These are phyloP conservation scores for Drosophila baimaii DNA, from an alignment of 1,140 invertebrate species.

Conservation along the genomic window DNA sequence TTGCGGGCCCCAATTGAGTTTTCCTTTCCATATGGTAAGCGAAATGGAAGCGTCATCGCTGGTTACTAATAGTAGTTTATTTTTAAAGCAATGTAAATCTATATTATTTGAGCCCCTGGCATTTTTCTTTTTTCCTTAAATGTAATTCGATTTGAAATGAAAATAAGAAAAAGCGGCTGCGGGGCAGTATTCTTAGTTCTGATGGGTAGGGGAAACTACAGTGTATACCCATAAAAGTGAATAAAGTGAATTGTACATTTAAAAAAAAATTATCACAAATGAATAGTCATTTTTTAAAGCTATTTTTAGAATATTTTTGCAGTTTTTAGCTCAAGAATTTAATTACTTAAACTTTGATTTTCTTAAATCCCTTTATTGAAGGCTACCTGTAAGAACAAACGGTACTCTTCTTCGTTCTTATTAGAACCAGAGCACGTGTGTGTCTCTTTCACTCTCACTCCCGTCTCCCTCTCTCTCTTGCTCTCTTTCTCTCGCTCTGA, in stretches of 20 bases:
- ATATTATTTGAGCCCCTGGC: slow-evolving; percentile 4
- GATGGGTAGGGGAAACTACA: background rate
- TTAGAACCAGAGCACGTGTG: slow-evolving; percentile 30
- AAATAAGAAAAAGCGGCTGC: background rate
- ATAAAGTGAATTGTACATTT: background rate
- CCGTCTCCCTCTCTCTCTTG: background rate
- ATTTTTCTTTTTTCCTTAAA: slow-evolving; percentile 2
- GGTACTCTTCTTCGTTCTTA: slow-evolving; percentile 24
- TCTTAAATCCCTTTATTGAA: background rate
- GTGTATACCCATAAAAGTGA: background rate
- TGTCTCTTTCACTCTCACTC: slow-evolving; percentile 6
- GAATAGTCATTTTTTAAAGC: background rate
- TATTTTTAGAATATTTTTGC: background rate
- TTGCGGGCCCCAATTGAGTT: slow-evolving; percentile 10
- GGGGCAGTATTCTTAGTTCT: background rate
- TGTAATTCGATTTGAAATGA: slow-evolving; percentile 1
- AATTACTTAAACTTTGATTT: background rate
- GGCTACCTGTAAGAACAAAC: background rate
- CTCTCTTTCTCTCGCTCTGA: background rate
- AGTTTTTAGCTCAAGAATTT: background rate
- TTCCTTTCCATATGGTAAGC: slow-evolving; percentile 34
- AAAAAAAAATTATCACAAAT: background rate
- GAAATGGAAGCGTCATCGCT: background rate
- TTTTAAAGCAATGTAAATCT: background rate
- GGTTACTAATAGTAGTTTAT: slow-evolving; percentile 7